Evolutionary conservation across 2,888 invertebrate species (phyloP), one percentile per base, ranked within the genome.

Genomic region (Yponomeuta cagnagella): DNA sequence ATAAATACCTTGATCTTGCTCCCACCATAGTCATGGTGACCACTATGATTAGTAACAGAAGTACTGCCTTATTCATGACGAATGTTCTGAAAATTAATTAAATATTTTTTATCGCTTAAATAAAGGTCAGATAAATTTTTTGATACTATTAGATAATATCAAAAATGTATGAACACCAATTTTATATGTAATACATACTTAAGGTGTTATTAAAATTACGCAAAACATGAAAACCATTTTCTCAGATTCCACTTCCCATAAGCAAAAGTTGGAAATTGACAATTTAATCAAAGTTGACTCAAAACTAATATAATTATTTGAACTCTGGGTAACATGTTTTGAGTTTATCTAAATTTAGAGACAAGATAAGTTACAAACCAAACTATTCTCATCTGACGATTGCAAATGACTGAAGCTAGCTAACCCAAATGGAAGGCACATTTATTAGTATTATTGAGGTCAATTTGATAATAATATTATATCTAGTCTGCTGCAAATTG

Each of bases 41-140:
- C 10, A 80, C 48, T 5, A 78, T 68, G 2, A 75, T 75, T 58
- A 85, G 70, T 2, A 79, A 73, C 37, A 81, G 10, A 10, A 86
- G 66, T 10, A 84, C 52, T 23, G 72, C 71, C 70, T 82, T 83
- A 72, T 83, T 83, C 82, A 86, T 82, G 70, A 23, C 67, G 33
- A 4, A 43, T 15, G 5, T 31, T 10, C 52, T 70, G 65, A 31
- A 69, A 69, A 1, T 33, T 1, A 33, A 64, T 31, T 1, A 63
- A 63, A 63, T 64, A 2, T 33, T 33, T 33, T 33, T 33, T 33
- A 4, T 33, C 33, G 33, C 33, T 33, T 33, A 33, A 33, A 33
- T 33, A 33, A 33, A 4, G 33, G 33, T 5, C 33, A 33, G 33
- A 33, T 2, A 5, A 33, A 33, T 1, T 33, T 23, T 23, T 23